Conservation (phyloP, 2,797 vertebrate species). For the Hylomyscus alleni region DNA sequence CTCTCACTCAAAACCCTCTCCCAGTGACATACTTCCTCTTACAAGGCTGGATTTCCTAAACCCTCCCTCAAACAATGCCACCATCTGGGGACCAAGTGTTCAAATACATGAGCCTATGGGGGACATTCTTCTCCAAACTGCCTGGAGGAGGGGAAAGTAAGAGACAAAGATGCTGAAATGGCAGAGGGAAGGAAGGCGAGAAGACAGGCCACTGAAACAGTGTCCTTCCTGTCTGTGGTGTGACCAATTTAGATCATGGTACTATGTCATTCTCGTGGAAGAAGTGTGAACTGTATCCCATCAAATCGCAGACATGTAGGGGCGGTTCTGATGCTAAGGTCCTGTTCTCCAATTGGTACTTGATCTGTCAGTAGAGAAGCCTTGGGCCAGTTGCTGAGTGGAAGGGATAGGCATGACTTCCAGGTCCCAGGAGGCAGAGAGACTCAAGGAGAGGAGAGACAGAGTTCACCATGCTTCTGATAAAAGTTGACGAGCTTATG, state of each 20-base stretch:
- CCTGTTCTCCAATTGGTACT: not conserved
- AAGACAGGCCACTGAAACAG: not conserved
- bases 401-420: not conserved
- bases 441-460: not conserved
- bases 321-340: not conserved
- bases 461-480: not conserved
- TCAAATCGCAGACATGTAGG: not conserved
- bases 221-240: not conserved
- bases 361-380: not conserved
- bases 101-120: too few species aligned
- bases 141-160: not conserved
- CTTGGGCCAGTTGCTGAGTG: not conserved
- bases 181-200: not conserved
- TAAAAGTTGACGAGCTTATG: not conserved
- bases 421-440: not conserved
- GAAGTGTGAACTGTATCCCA: not conserved
- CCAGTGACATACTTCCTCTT: not conserved
- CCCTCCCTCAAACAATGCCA: not conserved
- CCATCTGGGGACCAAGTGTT: not conserved
- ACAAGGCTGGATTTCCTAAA: not conserved
- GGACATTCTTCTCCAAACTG: not conserved
- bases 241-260: not conserved
- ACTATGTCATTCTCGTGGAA: not conserved
- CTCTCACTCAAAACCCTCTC: not conserved
- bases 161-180: not conserved